Base-by-base conservation (phyloP, 2,797 vertebrate genomes). In the Antennarius maculatus region DNA sequence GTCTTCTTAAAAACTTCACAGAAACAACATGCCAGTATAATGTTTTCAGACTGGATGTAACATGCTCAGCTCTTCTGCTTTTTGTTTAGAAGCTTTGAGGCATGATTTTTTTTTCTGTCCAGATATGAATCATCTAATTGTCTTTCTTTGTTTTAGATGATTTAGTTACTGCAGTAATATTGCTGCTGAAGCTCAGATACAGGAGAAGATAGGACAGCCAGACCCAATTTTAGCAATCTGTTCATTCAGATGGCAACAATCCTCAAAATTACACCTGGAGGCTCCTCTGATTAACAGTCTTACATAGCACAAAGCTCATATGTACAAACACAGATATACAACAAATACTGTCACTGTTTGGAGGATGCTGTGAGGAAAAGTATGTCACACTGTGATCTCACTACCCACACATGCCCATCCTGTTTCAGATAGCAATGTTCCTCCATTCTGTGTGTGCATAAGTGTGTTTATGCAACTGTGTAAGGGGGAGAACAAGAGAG, bases 341-440 rank as follows among this genome's bases (percentile, higher is more conserved):
- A 85, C 67, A 77, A 76, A 80, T 28, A 12, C 79, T 62, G 71
- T 68, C 66, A 55, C 49, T 77, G 78, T 73, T 73, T 71, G 60
- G 73, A 83, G 71, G 80, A 77, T 61, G 77, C 73, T 71, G 72
- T 69, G 77, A 79, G 72, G 70, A 76, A 77, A 85, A 83, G 77
- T 79, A 78, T 83, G 86, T 76, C 61, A 41, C 72, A 1, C 79
- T 87, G 72, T 83, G 74, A 86, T 87, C 81, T 84, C 78, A 84
- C 83, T 84, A 62, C 86, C 80, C 83, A 86, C 85, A 85, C 85
- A 77, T 42, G 74, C 57, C 55, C 41, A 60, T 76, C 73, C 71
- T 76, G 69, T 67, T 57, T 84, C 60, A 39, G 67, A 80, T 74
- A 84, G 78, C 46, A 17, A 81, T 77, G 75, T 85, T 85, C 77